Evolutionary conservation across 1,140 invertebrate genomes (phyloP).

Genomic region (Lithobius niger): DNA sequence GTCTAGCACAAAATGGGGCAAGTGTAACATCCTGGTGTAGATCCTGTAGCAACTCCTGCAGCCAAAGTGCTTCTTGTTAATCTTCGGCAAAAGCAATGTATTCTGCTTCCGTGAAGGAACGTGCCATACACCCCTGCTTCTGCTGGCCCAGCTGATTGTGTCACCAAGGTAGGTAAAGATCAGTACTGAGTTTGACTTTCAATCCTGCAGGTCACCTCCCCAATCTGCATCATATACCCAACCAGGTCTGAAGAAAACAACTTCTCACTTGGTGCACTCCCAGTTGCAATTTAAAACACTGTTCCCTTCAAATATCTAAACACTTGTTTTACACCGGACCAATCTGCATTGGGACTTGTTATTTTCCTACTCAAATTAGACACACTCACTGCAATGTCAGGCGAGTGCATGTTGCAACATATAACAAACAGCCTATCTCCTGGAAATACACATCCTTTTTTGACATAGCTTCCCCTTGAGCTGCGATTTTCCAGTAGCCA

Average conservation of each 20-base stretch:
- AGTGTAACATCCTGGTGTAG: not conserved
- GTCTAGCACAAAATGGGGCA: too few species aligned
- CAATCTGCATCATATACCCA: not conserved
- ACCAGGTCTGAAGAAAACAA: not conserved
- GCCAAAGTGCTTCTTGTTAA: slow-evolving; percentile 25
- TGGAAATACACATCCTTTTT: too few species aligned
- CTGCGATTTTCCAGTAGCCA: too few species aligned
- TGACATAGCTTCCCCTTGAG: too few species aligned
- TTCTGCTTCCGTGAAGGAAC: slow-evolving; percentile 28
- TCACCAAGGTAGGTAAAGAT: slow-evolving; percentile 23
- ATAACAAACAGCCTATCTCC: not conserved
- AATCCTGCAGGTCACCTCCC: too few species aligned
- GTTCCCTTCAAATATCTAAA: not conserved
- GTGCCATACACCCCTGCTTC: slow-evolving; percentile 22
- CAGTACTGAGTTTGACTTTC: slow-evolving; percentile 30
- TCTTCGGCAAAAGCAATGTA: slow-evolving; percentile 29
- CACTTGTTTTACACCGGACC: not conserved
- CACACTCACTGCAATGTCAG: not conserved
- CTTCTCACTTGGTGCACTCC: too few species aligned
- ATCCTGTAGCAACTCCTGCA: not conserved
- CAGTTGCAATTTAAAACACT: too few species aligned
- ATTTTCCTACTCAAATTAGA: not conserved
- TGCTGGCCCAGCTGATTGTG: slow-evolving; percentile 23
- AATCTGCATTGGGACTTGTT: not conserved
- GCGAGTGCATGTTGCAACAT: not conserved